Evolutionary conservation across 2,888 invertebrate species (phyloP), one percentile per base, ranked within the genome.

Genomic region (Incurvaria masculella): DNA sequence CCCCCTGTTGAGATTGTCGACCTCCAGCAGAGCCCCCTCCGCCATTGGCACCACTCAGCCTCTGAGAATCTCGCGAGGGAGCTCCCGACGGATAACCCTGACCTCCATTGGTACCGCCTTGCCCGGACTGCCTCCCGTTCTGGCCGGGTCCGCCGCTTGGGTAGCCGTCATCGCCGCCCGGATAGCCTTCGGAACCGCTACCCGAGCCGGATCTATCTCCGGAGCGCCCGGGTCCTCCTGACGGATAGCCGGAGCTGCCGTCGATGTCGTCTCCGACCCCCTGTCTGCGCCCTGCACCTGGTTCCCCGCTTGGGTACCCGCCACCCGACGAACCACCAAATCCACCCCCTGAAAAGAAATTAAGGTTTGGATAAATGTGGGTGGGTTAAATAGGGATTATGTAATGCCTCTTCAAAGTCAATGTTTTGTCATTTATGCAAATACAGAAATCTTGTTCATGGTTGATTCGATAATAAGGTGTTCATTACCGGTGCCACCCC

Each of bases 111-210:
- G n/a, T n/a, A n/a, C n/a, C n/a, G n/a, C n/a, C n/a, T n/a, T n/a
- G 33, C 33, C 33, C 4, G 14, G 14, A 8, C 33, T n/a, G n/a
- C 26, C 17, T 17, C 44, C 51, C n/a, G n/a, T n/a, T n/a, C n/a
- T n/a, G n/a, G 44, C 48, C 51, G 17, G 62, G 60, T 48, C 62
- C 59, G 38, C 63, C 64, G 44, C 59, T 59, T 45, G 66, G 59
- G 52, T 66, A 67, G 16, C 68, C 66, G 10, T 55, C 56, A 46
- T 38, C 42, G n/a, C 57, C 57, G 43, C 57, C 60, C n/a, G 55
- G 52, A 38, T 58, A 50, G 17, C 61, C 61, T 39, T 55, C 62
- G 20, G 50, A 45, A n/a, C 56, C 54, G 33, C 57, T 56, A 47
- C 53, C 53, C 47, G 54, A 57, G 8, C 42, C 45, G 16, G 39